Percentiles rank a stretch among this genome's conserved stretches.
Evolutionary conservation across 2,888 invertebrate species (phyloP).

Genomic region (Chloromyia formosa): DNA sequence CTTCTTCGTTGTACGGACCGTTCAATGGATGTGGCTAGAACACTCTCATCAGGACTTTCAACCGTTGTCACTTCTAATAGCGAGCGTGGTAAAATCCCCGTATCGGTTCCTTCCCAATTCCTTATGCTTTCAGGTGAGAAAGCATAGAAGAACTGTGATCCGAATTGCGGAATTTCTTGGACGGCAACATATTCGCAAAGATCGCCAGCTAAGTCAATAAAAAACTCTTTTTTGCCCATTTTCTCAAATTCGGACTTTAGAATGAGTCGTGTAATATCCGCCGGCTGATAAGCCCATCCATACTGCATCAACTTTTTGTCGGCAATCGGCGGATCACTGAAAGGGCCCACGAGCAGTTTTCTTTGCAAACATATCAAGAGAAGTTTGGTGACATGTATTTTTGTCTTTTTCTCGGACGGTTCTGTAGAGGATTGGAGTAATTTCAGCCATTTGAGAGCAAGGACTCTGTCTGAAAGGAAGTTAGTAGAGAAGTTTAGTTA

Average conservation of each 20-base stretch:
- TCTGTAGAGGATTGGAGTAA: conserved; percentile 46
- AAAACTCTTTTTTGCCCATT: conserved; percentile 56
- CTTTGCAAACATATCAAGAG: conserved; percentile 64
- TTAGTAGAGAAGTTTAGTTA: not conserved
- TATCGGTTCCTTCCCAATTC: conserved; percentile 61
- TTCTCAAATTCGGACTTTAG: conserved; percentile 55
- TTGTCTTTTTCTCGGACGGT: conserved; percentile 23
- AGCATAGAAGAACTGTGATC: conserved; percentile 66
- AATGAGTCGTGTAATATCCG: conserved; percentile 59
- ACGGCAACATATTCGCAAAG: conserved; percentile 64
- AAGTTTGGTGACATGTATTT: conserved; percentile 61
- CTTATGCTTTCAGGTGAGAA: conserved; percentile 63
- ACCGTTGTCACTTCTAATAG: conserved; percentile 26
- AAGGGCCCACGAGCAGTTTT: conserved; percentile 62
- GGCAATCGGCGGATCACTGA: conserved; percentile 59
- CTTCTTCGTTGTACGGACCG: not conserved
- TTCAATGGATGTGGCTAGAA: conserved; percentile 36
- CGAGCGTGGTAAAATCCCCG: conserved; percentile 59
- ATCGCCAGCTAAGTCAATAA: conserved; percentile 62
- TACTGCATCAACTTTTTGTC: conserved; percentile 53
- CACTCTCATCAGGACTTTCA: conserved; percentile 44
- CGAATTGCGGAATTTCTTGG: conserved; percentile 65
- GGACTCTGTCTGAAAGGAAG: conserved; percentile 47
- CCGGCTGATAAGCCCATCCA: conserved; percentile 52
- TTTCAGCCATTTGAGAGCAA: conserved; percentile 51